Evolutionary conservation across 2,113 vertebrate species (phyloP), one percentile per base, ranked within the genome.

Genomic region (Otis tarda): DNA sequence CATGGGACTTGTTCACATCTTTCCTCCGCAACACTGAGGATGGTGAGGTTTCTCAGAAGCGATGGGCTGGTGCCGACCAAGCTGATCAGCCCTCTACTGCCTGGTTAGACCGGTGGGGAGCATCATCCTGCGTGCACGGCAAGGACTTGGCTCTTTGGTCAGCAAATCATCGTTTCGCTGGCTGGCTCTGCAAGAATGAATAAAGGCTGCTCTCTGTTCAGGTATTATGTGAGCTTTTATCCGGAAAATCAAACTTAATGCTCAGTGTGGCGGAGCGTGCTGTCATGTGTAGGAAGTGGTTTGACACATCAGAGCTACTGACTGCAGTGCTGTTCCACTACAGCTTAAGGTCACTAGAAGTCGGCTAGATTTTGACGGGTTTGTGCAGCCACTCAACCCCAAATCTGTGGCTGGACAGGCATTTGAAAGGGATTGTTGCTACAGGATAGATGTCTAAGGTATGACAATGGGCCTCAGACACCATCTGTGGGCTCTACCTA

Each of bases 241-340:
- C 94, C 96, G 91, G 96, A 95, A 97, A 97, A 94, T 89, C 84
- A 85, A 85, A 57, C 67, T 23, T n/a, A 4, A 6, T 31, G 93
- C 81, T 93, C 23, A 1, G 20, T 9, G 83, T 56, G 56, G 74
- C 2, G 0, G 53, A 86, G 69, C 6, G 0, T 91, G 89, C 70
- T 10, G 9, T 20, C 3, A 1, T 47, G 25, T 71, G 78, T 76
- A 97, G 96, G 96, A 97, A 96, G 96, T 95, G 96, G 94, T 96
- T 96, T 96, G 86, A 94, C 77, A 97, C 85, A 95, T 91, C 94
- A 93, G 86, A 88, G 74, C 74, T 81, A 31, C 77, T 75, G 65
- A 18, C 65, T 94, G 65, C 77, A 73, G 83, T 64, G 67, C 39
- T 76, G 73, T 87, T 79, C 63, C 70, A 30, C 73, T 79, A 41